phyloP scores from a whole-genome alignment of 2,113 vertebrate species.

The Emydocephalus ijimae region DNA sequence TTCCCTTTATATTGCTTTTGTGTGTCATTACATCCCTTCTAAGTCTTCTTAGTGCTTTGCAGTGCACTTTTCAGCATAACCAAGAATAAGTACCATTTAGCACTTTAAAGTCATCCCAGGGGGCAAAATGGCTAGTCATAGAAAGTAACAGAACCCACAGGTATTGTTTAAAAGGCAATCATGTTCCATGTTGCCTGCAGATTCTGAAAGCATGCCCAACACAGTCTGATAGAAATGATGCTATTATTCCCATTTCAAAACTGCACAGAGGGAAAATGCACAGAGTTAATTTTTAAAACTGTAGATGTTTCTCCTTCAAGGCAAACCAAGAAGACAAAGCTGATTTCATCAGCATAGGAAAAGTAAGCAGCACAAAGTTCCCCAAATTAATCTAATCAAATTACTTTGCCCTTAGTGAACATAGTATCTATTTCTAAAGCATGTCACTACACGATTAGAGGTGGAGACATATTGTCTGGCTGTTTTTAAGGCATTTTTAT shows the following conservation, averaged over 20 bases:
- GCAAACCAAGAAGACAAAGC: not conserved
- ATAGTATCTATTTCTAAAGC: not conserved
- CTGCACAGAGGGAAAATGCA: not conserved
- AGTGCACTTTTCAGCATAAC: not conserved
- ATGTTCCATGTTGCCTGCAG: not conserved
- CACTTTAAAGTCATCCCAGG: not conserved
- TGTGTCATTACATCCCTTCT: not conserved
- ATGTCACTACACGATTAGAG: not conserved
- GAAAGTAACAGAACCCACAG: not conserved
- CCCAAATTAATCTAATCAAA: not conserved
- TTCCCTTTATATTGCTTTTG: not conserved
- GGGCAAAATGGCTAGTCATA: not conserved
- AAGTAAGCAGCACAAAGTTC: not conserved
- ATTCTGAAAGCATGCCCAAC: not conserved
- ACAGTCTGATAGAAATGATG: not conserved
- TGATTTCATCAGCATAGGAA: not conserved
- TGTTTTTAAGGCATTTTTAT: not conserved
- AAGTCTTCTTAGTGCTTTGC: not conserved
- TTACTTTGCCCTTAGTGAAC: not conserved
- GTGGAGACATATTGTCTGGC: not conserved
- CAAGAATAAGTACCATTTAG: not conserved
- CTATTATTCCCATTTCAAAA: not conserved
- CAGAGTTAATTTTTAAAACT: not conserved
- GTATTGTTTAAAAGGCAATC: not conserved
- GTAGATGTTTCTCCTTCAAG: not conserved